Evolutionary conservation across 2,797 vertebrate genomes (phyloP), one percentile per base, ranked within the genome.

Genomic region (Rachycentron canadum): DNA sequence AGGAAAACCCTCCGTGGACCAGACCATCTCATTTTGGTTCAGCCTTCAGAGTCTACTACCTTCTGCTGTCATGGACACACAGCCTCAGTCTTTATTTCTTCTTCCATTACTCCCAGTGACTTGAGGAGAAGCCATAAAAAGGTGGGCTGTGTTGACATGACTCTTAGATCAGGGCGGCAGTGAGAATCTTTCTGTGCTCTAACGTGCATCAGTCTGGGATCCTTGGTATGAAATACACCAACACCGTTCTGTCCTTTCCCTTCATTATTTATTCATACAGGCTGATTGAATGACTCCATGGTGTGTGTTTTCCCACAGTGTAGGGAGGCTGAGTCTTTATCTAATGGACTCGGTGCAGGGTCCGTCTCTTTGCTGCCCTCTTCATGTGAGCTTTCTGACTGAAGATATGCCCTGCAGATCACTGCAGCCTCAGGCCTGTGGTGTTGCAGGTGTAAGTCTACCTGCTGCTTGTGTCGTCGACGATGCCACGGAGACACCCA

Each of bases 211-310:
- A 61, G 32, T 26, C 38, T 55, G 38, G n/a, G 26, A 73, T 55
- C 26, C 19, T 21, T 43, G 43, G 50, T 47, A 47, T 68, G 38
- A 58, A 76, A 58, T 56, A 38, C 52, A 61, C 36, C 61, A 58
- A 34, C 38, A 23, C 45, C 17, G 23, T 32, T 25, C 14, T 26
- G 68, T 47, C 30, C 56, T 62, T 66, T 25, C 32, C 38, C 26
- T 23, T 67, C 55, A 79, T 85, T 65, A 79, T 47, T 76, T 76
- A 76, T 86, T 76, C 73, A 82, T 73, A 34, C 23, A 23, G 57
- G 12, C 65, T 67, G 50, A 79, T 77, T 74, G 65, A 73, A 55
- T 61, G 71, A 49, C 63, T 70, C n/a, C 8, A 9, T 49, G 52
- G 59, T 70, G 67, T 71, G 63, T 71, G 55, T 66, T 61, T 57